Evolutionary conservation across 2,113 vertebrate species (phyloP).

Genomic region (Diglossa brunneiventris): DNA sequence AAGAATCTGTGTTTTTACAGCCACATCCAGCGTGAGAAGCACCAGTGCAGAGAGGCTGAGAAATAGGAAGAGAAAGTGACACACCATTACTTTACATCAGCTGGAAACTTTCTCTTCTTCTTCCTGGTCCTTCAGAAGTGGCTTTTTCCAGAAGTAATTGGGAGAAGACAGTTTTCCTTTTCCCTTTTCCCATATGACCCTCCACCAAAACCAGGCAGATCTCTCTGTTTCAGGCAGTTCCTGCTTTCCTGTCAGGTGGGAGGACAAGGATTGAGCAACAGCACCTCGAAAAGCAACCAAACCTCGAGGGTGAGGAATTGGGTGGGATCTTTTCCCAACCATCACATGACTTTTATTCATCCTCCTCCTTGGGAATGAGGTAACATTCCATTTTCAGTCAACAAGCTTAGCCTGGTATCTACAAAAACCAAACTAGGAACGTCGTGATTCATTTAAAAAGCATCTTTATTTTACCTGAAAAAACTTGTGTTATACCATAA

Average conservation of each 20-base stretch:
- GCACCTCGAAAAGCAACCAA: neutral
- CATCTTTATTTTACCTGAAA: neutral
- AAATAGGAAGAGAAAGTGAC: neutral
- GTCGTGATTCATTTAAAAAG: neutral
- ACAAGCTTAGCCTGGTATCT: accelerated
- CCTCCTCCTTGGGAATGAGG: neutral
- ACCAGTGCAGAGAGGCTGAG: neutral
- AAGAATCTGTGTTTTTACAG: neutral
- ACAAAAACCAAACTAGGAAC: neutral
- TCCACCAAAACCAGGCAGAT: neutral
- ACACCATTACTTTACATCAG: neutral
- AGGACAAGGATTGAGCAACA: neutral
- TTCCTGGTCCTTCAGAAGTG: neutral
- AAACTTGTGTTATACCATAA: neutral
- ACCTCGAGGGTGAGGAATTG: neutral
- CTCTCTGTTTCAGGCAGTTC: neutral
- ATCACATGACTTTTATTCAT: neutral
- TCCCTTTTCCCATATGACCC: neutral
- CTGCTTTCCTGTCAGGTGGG: neutral
- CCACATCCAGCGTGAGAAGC: neutral
- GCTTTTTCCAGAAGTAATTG: neutral
- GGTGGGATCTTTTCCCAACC: neutral
- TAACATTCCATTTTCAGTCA: neutral
- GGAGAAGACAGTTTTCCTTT: neutral
- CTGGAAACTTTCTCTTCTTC: neutral